Evolutionary conservation across 2,113 vertebrate genomes (phyloP).

Genomic region (Saguinus midas): DNA sequence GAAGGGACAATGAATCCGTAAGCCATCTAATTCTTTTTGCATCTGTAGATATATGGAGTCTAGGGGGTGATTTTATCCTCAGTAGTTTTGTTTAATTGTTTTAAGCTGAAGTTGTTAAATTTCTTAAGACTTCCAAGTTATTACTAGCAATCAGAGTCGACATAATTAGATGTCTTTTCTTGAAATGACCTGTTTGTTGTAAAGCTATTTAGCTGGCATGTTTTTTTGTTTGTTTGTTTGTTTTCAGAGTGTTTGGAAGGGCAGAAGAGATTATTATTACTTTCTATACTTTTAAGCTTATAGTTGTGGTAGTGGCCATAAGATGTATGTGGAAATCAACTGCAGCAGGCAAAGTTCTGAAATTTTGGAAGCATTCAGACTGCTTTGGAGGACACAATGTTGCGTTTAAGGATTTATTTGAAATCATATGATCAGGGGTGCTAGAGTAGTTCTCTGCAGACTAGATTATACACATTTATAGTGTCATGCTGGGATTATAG

Average conservation of each 20-base stretch:
- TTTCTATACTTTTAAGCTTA: background rate
- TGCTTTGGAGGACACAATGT: background rate
- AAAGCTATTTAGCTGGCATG: constrained; percentile 13
- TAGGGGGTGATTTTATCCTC: constrained; percentile 47
- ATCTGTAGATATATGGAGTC: constrained; percentile 20
- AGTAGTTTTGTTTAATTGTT: constrained; percentile 39
- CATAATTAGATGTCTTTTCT: constrained; percentile 50
- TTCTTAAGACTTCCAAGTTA: constrained; percentile 59
- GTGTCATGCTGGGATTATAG: background rate
- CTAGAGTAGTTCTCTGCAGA: constrained; percentile 23
- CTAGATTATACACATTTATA: background rate
- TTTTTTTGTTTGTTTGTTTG: background rate
- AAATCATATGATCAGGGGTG: background rate
- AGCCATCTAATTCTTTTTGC: background rate
- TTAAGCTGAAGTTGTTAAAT: constrained; percentile 55
- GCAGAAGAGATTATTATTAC: background rate
- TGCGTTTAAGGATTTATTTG: constrained; percentile 18
- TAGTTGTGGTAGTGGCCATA: background rate
- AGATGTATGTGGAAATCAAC: constrained; percentile 49
- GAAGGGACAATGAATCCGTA: background rate
- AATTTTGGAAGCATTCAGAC: background rate
- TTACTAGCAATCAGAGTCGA: constrained; percentile 52
- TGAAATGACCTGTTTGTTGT: constrained; percentile 59
- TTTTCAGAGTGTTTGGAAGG: background rate
- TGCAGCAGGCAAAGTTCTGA: background rate